Percentiles rank a stretch among this genome's conserved stretches.
These are phyloP conservation scores for Adrianichthys oophorus DNA, from an alignment of 2,797 vertebrate genomes.

Conservation along the genomic window DNA sequence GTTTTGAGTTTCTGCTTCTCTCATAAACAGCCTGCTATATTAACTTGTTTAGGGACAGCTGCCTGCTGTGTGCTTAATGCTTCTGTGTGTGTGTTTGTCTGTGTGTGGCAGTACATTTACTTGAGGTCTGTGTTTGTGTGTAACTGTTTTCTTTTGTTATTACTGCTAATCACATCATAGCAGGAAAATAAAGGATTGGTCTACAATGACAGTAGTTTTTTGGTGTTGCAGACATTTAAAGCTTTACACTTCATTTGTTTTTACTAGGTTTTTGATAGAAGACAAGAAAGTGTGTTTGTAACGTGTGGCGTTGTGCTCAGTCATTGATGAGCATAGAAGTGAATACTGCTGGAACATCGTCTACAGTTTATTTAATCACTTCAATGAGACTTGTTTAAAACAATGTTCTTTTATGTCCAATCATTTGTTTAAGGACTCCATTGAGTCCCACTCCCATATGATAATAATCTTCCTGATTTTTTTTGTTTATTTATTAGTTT, in stretches of 20 bases:
- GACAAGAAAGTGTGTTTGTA: too few relatives aligned
- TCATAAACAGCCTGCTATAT: constrained; percentile 87
- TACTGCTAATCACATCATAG: constrained; percentile 4
- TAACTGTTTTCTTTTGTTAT: constrained; percentile 1
- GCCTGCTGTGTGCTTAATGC: constrained; percentile 58
- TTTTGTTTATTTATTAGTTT: constrained; percentile 71
- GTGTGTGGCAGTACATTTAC: constrained; percentile 50
- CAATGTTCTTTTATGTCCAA: constrained; percentile 39
- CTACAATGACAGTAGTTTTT: constrained; percentile 2
- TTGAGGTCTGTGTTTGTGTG: constrained; percentile 58
- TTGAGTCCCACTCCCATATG: constrained; percentile 62
- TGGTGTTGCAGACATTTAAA: constrained; percentile 8
- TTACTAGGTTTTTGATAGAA: constrained; percentile 9
- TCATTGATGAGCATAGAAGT: constrained; percentile 16
- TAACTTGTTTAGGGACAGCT: constrained; percentile 87
- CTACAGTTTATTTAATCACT: too few relatives aligned
- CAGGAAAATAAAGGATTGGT: constrained; percentile 17
- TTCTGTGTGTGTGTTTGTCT: constrained; percentile 54
- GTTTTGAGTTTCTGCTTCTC: constrained; percentile 79
- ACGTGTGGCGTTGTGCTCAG: too few relatives aligned
- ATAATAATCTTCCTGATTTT: constrained; percentile 4
- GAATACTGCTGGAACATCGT: constrained; percentile 25
- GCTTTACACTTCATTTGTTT: too few relatives aligned
- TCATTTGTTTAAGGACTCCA: constrained; percentile 54
- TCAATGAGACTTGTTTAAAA: constrained; percentile 35